Evolutionary conservation across 23 tunicate genomes (phyloP), one percentile per base, ranked within the genome.

Genomic region (Clavelina lepadiformis): DNA sequence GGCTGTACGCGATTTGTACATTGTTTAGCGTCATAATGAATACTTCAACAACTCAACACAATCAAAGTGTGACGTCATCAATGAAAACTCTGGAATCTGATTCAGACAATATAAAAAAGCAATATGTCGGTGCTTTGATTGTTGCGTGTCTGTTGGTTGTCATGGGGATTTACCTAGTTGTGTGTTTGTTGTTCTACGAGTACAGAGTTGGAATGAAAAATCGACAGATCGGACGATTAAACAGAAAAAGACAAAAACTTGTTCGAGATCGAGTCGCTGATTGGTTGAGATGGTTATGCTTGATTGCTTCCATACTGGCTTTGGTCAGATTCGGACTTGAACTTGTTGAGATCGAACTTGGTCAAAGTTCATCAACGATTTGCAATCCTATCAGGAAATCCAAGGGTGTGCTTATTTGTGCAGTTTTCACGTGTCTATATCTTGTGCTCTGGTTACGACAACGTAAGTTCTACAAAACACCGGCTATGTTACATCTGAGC

Each of bases 391-490:
- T 77, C 19, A 71, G 95, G 5, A 52, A 33, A 2, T 22, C 59
- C 18, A 77, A 77, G 33, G 66, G 65, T 13, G 58, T 78, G 3
- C 44, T 86, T 1, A 77, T 71, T 23, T 75, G 78, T 19, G 74
- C 46, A 1, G 41, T 68, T 6, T 18, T 77, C 13, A 65, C 85
- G 57, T 66, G 73, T 41, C 24, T 86, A 18, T 86, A 86, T 28
- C 35, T 86, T 11, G 84, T 65, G 29, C 74, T 86, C 23, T 86
- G 95, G 95, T 1, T 71, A 30, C 62, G 95, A 28, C 95, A 86
- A 41, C 67, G 85, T 20, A 44, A 57, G 41, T 86, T 86, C 35
- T 86, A 86, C 53, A 46, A 61, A 33, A 26, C 61, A 46, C 72
- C 68, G 0, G 74, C 58, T 13, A 21, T 77, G 28, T 33, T 56